Conservation (phyloP, 2,113 vertebrate genomes). For the Tinamus guttatus region DNA sequence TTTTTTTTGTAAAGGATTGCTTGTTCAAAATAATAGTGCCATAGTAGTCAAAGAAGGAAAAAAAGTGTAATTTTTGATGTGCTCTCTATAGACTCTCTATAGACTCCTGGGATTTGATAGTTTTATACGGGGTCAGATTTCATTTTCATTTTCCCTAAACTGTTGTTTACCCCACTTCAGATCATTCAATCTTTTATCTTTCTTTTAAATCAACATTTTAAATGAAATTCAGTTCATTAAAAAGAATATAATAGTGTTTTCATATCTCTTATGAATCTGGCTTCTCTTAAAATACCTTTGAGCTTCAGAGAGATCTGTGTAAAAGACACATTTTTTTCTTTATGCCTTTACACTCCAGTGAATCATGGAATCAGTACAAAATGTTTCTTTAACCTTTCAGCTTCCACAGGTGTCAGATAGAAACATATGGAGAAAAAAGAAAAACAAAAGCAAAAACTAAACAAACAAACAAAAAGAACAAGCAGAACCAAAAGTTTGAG, state of each 20-base stretch:
- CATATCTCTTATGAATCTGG: not conserved
- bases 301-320: not conserved
- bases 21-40: not conserved
- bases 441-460: too few species aligned
- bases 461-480: too few species aligned
- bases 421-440: not conserved
- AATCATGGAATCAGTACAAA: not conserved
- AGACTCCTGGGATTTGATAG: fast-evolving
- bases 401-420: not conserved
- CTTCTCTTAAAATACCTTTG: not conserved
- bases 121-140: not conserved
- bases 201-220: not conserved
- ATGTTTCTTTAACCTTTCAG: not conserved
- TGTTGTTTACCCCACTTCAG: not conserved
- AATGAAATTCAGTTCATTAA: not conserved
- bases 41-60: not conserved
- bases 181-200: fast-evolving
- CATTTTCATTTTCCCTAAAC: not conserved
- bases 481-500: not conserved
- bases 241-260: not conserved
- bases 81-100: not conserved
- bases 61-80: not conserved
- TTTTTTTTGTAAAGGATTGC: not conserved
- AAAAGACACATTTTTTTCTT: not conserved
- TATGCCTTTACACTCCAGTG: not conserved